These are phyloP conservation scores for Bujurquina vittata DNA, from an alignment of 2,113 vertebrate genomes.

Conservation along the genomic window DNA sequence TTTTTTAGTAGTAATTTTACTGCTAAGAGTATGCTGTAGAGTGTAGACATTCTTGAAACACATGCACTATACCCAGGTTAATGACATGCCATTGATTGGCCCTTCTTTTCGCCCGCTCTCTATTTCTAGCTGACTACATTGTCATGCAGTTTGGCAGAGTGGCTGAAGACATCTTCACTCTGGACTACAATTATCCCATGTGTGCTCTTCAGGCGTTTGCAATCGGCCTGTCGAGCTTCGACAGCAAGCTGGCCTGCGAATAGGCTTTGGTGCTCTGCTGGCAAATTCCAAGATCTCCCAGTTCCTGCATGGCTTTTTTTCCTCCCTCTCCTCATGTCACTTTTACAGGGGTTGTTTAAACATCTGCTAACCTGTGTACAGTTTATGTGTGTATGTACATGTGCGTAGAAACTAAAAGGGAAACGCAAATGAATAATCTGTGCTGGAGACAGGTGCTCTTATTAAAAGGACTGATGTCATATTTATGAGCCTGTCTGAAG, in stretches of 20 bases:
- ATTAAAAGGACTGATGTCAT: background rate
- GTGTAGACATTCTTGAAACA: background rate
- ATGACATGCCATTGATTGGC: background rate
- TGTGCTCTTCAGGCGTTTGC: slow-evolving; percentile 97
- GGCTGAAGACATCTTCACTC: slow-evolving; percentile 94
- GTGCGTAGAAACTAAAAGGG: slow-evolving; percentile 18
- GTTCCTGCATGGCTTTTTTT: background rate
- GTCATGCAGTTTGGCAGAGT: slow-evolving; percentile 98
- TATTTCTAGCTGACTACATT: slow-evolving; percentile 91
- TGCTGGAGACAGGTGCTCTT: background rate
- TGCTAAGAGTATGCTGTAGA: background rate
- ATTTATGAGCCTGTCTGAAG: slow-evolving; percentile 8
- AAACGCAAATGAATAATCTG: slow-evolving; percentile 13
- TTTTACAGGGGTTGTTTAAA: background rate
- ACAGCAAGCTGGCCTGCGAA: slow-evolving; percentile 96
- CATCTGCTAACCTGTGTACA: slow-evolving; percentile 3
- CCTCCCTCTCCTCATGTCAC: background rate
- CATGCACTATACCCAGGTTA: background rate
- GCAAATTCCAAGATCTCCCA: background rate
- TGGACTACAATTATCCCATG: slow-evolving; percentile 97
- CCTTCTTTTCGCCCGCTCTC: background rate
- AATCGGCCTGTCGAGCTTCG: slow-evolving; percentile 96
- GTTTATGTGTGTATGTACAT: background rate
- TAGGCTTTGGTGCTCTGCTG: slow-evolving; percentile 63
- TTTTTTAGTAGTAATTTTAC: background rate